phyloP scores from a whole-genome alignment of 1,140 invertebrate species.

The Ruditapes philippinarum region DNA sequence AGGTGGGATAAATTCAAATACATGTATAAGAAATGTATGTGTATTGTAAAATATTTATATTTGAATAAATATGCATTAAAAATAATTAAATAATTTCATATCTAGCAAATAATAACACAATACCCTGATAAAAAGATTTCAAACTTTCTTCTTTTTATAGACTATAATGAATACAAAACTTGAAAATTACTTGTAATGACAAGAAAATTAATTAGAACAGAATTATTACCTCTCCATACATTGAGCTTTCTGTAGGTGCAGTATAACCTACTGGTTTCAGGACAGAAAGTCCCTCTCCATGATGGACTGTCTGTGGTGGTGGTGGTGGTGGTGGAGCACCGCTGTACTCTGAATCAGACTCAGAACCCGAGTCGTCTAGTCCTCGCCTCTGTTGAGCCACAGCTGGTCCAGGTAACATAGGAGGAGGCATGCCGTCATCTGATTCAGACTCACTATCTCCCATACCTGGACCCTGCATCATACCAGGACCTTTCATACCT shows the following conservation, averaged over 20 bases:
- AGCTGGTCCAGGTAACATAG: slow-evolving; percentile 33
- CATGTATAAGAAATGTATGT: too few relatives aligned
- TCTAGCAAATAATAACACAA: too few relatives aligned
- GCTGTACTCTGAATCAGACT: slow-evolving; percentile 28
- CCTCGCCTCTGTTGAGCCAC: not conserved
- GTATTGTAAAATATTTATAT: too few relatives aligned
- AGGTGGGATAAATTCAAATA: too few relatives aligned
- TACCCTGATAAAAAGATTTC: too few relatives aligned
- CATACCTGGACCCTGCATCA: slow-evolving; percentile 37
- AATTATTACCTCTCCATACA: slow-evolving; percentile 27
- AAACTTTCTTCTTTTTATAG: too few relatives aligned
- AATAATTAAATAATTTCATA: too few relatives aligned
- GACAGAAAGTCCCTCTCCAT: slow-evolving; percentile 26
- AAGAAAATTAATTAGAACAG: too few relatives aligned
- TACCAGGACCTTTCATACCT: not conserved
- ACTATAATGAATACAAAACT: too few relatives aligned
- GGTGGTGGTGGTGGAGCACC: not conserved
- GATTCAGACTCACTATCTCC: slow-evolving; percentile 62
- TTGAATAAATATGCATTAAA: too few relatives aligned
- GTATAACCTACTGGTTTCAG: not conserved
- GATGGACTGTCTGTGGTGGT: not conserved
- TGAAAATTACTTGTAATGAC: too few relatives aligned
- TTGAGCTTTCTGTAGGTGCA: not conserved
- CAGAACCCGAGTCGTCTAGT: slow-evolving; percentile 7
- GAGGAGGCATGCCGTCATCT: slow-evolving; percentile 40